phyloP scores from a whole-genome alignment of 2,797 vertebrate genomes.

The Lepilemur septentrionalis region DNA sequence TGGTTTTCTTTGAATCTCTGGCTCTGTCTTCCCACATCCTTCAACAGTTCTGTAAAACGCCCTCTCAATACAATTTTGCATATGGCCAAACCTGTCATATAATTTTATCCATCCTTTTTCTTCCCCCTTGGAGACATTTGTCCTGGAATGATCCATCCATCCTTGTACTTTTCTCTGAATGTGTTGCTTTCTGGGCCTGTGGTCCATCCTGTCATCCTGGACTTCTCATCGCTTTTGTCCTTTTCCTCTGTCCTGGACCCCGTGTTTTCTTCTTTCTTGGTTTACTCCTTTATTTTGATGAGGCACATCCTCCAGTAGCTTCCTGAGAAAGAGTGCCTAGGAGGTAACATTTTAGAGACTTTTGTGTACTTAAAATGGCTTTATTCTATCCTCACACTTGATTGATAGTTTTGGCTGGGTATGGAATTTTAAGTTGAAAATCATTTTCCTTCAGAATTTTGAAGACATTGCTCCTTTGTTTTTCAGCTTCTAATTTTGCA shows the following conservation, averaged over 20 bases:
- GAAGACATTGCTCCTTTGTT: slow-evolving; percentile 36
- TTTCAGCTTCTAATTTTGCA: slow-evolving; percentile 23
- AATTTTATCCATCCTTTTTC: neutral
- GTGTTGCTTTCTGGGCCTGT: neutral
- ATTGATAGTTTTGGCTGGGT: slow-evolving; percentile 45
- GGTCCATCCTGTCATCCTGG: neutral
- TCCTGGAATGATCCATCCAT: neutral
- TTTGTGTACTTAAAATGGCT: neutral
- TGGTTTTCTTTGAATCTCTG: slow-evolving; percentile 55
- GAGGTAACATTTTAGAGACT: slow-evolving; percentile 20
- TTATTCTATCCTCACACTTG: neutral
- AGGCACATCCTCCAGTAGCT: slow-evolving; percentile 3
- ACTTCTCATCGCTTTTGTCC: neutral
- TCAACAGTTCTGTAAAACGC: slow-evolving; percentile 44
- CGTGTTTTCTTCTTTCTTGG: neutral
- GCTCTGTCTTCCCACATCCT: slow-evolving; percentile 51
- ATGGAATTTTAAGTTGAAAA: slow-evolving; percentile 58
- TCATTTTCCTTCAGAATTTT: slow-evolving; percentile 45
- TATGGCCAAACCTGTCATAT: slow-evolving; percentile 14
- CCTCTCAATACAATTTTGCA: slow-evolving; percentile 45
- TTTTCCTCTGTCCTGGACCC: neutral
- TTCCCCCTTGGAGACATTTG: neutral
- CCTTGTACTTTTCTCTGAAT: neutral
- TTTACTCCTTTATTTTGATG: slow-evolving; percentile 9
- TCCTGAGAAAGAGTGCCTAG: slow-evolving; percentile 27